A percentile compares a stretch with the other conserved stretches of the same genome.
phyloP scores from a whole-genome alignment of 2,888 invertebrate species.

The Drosophila fulvimacula region DNA sequence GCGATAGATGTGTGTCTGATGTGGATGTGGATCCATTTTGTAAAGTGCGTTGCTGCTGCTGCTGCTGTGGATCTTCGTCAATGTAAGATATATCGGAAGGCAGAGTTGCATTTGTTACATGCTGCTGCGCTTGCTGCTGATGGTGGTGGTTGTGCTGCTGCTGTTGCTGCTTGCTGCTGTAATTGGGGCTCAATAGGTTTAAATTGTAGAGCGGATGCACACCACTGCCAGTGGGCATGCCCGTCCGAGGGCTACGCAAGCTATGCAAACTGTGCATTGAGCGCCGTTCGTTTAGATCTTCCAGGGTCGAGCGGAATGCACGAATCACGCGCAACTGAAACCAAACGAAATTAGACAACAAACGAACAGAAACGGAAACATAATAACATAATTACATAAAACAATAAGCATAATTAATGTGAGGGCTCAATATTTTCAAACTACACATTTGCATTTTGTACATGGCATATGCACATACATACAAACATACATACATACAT shows the following conservation, averaged over 20 bases:
- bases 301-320: constrained; percentile 99
- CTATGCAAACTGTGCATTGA: constrained; percentile 99
- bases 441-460: constrained; percentile 1
- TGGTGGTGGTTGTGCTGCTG: constrained; percentile 39
- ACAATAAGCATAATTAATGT: constrained; percentile 47
- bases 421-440: constrained; percentile 33
- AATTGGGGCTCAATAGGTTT: constrained; percentile 79
- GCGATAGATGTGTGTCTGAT: constrained; percentile 20
- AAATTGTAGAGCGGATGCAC: constrained; percentile 80
- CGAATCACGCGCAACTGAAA: constrained; percentile 99
- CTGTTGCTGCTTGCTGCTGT: constrained; percentile 64
- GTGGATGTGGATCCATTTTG: constrained; percentile 57
- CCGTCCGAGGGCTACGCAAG: constrained; percentile 92
- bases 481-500: constrained; percentile 8
- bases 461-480: constrained; percentile 3
- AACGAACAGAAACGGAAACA: constrained; percentile 79
- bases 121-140: constrained; percentile 48
- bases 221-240: constrained; percentile 84
- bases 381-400: constrained; percentile 46
- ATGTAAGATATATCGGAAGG: constrained; percentile 90
- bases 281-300: constrained; percentile 99
- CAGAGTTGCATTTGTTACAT: constrained; percentile 67
- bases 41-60: constrained; percentile 54
- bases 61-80: constrained; percentile 87
- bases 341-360: constrained; percentile 84